These are phyloP conservation scores for Cataglyphis altisquamis DNA, from an alignment of 2,888 invertebrate species.

Conservation along the genomic window DNA sequence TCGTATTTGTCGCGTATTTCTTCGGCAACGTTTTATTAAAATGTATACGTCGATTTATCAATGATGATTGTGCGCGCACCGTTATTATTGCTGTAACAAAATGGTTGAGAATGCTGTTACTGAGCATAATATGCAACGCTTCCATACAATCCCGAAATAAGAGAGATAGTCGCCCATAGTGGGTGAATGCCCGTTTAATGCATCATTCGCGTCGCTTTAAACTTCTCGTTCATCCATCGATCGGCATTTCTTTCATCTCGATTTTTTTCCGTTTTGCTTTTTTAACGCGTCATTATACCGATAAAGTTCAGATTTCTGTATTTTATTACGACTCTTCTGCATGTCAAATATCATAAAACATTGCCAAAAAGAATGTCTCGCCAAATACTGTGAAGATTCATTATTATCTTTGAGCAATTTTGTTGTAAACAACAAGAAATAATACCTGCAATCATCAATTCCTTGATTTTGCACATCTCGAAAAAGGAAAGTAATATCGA, in stretches of 20 bases:
- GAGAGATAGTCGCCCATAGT: background rate
- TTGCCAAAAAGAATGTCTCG: background rate
- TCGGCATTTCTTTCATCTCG: background rate
- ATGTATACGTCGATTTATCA: background rate
- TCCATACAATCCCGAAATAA: background rate
- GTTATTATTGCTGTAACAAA: constrained; percentile 2
- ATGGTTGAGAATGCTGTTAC: background rate
- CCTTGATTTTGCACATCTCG: background rate
- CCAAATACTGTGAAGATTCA: background rate
- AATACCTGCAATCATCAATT: constrained; percentile 58
- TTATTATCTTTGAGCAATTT: constrained; percentile 46
- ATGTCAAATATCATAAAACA: background rate
- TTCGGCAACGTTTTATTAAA: background rate
- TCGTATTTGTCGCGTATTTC: background rate
- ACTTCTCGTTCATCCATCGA: constrained; percentile 33
- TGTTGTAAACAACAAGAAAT: constrained; percentile 70
- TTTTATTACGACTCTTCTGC: background rate
- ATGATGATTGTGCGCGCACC: too few relatives aligned
- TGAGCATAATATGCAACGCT: background rate
- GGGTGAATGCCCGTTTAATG: constrained; percentile 45
- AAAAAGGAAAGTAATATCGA: background rate
- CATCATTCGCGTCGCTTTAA: constrained; percentile 41
- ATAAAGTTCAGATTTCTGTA: background rate
- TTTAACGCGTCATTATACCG: constrained; percentile 36
- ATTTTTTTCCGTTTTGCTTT: background rate